Percentiles rank a stretch among this genome's conserved stretches.
Evolutionary conservation across 1,140 invertebrate species (phyloP).

Genomic region (Andricus grossulariae): DNA sequence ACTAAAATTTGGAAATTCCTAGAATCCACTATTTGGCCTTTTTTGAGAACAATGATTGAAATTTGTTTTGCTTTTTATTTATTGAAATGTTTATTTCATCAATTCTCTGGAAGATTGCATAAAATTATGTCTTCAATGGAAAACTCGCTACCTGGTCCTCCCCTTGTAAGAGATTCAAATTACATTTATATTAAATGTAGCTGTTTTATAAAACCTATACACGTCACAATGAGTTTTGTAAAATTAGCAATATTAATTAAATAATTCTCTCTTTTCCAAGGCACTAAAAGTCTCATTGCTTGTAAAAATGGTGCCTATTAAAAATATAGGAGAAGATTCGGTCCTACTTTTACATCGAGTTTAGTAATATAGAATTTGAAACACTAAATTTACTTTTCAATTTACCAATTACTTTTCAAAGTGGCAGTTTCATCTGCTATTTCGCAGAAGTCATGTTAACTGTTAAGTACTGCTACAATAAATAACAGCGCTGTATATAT

Average conservation of each 20-base stretch:
- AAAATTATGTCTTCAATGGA: too few relatives aligned
- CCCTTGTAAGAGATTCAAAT: too few relatives aligned
- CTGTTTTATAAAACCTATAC: too few relatives aligned
- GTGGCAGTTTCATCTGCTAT: neutral
- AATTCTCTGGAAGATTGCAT: too few relatives aligned
- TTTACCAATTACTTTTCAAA: neutral
- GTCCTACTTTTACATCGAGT: neutral
- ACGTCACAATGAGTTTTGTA: too few relatives aligned
- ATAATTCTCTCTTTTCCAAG: neutral
- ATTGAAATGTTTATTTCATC: too few relatives aligned
- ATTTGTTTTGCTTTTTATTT: too few relatives aligned
- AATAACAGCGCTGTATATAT: conserved; percentile 6
- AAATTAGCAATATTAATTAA: neutral
- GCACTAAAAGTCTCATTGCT: neutral
- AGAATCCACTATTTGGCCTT: too few relatives aligned
- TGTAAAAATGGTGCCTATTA: neutral
- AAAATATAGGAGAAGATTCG: neutral
- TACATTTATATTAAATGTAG: too few relatives aligned
- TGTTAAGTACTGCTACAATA: conserved; percentile 26
- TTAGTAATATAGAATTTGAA: neutral
- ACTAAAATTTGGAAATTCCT: too few relatives aligned
- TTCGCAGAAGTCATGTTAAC: neutral
- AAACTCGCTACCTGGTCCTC: too few relatives aligned
- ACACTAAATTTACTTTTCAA: neutral
- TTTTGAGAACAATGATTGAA: too few relatives aligned